Evolutionary conservation across 2,888 invertebrate species (phyloP).

Genomic region (Lysandra coridon): DNA sequence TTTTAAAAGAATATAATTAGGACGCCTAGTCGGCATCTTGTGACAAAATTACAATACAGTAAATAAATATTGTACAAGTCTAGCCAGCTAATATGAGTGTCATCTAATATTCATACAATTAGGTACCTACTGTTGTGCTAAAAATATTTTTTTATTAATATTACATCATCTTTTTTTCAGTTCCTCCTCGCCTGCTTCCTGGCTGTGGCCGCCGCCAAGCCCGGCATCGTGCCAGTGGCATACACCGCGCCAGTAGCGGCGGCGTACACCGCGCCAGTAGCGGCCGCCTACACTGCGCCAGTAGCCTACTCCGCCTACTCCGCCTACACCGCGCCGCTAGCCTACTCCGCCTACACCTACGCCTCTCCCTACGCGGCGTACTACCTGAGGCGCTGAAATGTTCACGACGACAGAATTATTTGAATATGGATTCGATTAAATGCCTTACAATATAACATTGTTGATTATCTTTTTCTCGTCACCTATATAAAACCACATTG

Average conservation of each 20-base stretch:
- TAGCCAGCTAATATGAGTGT: neutral
- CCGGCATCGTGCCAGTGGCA: slow-evolving; percentile 51
- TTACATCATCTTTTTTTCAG: slow-evolving; percentile 51
- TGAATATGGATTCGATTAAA: slow-evolving; percentile 17
- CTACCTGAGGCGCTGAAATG: slow-evolving; percentile 42
- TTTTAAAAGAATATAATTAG: neutral
- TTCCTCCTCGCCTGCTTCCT: slow-evolving; percentile 69
- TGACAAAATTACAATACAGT: neutral
- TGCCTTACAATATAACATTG: neutral
- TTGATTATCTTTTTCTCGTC: neutral
- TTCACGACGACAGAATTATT: neutral
- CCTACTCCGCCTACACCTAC: slow-evolving; percentile 52
- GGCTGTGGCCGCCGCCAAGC: slow-evolving; percentile 71
- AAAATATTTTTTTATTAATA: too few relatives aligned
- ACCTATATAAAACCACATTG: neutral
- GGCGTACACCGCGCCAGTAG: slow-evolving; percentile 47
- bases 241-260: slow-evolving; percentile 51
- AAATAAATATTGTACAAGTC: neutral
- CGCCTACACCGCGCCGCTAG: slow-evolving; percentile 46
- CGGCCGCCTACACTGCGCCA: slow-evolving; percentile 54
- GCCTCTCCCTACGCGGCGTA: slow-evolving; percentile 45
- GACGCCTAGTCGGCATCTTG: neutral
- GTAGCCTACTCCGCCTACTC: slow-evolving; percentile 51
- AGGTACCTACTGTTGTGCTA: neutral
- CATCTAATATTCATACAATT: neutral